These are phyloP conservation scores for Leptinotarsa tumamoca DNA, from an alignment of 2,888 invertebrate genomes.

Conservation along the genomic window DNA sequence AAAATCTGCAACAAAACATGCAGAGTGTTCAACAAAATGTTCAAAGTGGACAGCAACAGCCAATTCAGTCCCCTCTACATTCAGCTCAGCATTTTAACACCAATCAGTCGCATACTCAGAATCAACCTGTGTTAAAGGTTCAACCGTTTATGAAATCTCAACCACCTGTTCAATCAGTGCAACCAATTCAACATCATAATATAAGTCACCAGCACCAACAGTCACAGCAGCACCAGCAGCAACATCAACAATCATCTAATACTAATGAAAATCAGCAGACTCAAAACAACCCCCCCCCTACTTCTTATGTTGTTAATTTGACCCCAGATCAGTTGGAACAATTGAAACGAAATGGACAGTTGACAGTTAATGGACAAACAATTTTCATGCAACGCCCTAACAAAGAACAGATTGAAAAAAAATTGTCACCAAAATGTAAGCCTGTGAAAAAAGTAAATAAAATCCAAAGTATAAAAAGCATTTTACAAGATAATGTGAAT, in stretches of 20 bases:
- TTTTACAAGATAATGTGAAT: constrained; percentile 48
- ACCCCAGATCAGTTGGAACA: constrained; percentile 66
- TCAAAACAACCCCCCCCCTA: constrained; percentile 55
- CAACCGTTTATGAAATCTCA: constrained; percentile 65
- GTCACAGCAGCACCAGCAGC: constrained; percentile 48
- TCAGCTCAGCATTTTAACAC: constrained; percentile 47
- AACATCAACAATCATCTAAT: constrained; percentile 45
- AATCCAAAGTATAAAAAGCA: constrained; percentile 52
- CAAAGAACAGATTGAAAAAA: constrained; percentile 56
- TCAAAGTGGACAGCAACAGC: constrained; percentile 46
- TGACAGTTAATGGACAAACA: constrained; percentile 66
- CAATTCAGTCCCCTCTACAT: constrained; percentile 46
- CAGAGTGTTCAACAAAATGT: constrained; percentile 39
- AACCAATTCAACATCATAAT: constrained; percentile 57
- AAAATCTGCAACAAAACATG: constrained; percentile 46
- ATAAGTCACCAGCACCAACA: constrained; percentile 49
- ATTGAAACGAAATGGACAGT: constrained; percentile 64
- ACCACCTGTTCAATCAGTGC: constrained; percentile 64
- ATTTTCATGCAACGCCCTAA: constrained; percentile 65
- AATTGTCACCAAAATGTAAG: constrained; percentile 63
- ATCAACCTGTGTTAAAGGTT: constrained; percentile 59
- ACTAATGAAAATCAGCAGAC: constrained; percentile 44
- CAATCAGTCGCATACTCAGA: constrained; percentile 52
- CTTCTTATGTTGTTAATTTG: constrained; percentile 66
- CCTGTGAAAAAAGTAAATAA: constrained; percentile 61